These are phyloP conservation scores for Phaetusa simplex DNA, from an alignment of 2,113 vertebrate species.

Conservation along the genomic window DNA sequence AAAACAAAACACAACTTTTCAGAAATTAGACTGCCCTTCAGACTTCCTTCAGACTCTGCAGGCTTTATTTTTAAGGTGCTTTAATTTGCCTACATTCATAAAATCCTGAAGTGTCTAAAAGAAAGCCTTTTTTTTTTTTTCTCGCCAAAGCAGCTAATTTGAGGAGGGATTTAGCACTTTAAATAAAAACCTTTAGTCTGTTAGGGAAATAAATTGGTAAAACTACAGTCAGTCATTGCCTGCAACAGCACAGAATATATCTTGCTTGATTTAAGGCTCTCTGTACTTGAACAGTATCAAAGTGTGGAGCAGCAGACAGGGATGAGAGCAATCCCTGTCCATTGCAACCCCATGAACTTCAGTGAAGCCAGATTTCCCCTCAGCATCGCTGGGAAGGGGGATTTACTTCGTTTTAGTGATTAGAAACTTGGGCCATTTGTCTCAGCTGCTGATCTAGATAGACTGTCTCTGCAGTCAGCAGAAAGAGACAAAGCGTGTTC, in stretches of 20 bases:
- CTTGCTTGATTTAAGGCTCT: neutral
- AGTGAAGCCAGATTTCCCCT: neutral
- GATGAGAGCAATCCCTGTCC: neutral
- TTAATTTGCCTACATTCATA: conserved; percentile 30
- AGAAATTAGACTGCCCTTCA: conserved; percentile 3
- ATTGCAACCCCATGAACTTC: neutral
- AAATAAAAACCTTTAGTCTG: neutral
- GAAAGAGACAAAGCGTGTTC: neutral
- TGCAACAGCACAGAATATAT: neutral
- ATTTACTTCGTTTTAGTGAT: neutral
- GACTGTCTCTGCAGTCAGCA: neutral
- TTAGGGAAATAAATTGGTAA: neutral
- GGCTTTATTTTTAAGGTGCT: conserved; percentile 24
- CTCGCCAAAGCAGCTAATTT: conserved; percentile 15
- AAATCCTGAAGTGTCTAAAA: conserved; percentile 11
- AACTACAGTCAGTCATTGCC: neutral
- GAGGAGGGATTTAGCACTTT: neutral
- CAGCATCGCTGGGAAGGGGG: neutral
- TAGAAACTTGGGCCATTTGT: neutral
- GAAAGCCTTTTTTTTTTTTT: neutral
- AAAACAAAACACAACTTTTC: conserved; percentile 1
- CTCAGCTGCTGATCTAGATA: neutral
- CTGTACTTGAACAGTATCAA: neutral
- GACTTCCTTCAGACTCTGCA: neutral
- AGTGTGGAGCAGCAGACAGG: neutral